Base-by-base conservation (phyloP, 1,140 invertebrate species). In the Drosophila watanabei region DNA sequence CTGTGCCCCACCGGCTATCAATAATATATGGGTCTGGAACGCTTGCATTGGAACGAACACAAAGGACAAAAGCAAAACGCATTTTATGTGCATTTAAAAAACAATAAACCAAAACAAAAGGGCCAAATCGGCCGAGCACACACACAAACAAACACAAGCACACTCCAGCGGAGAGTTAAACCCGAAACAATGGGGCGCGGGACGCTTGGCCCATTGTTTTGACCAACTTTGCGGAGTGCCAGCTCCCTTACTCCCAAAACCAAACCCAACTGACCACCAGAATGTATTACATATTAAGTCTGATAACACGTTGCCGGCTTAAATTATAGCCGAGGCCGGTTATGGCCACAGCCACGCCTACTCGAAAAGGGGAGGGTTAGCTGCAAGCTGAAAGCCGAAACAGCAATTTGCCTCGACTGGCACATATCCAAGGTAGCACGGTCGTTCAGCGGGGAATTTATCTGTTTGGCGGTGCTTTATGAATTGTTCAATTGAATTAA, bases 81-180 rank as follows among this genome's bases (percentile, higher is more conserved):
- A 83, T 83, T 83, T 83, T 80, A 83, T 83, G 81, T 84, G 81
- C 57, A 83, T 84, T 84, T 80, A 62, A 84, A 83, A 80, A 80
- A 83, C 81, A 83, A 83, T 83, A 84, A 84, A 75, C 62, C 81
- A 84, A 84, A 84, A 83, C 81, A 83, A 83, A 79, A 76, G 81
- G 71, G 48, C 64, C 71, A 83, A 79, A 76, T 83, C 62, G 66
- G 62, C 9, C 43, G 49, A 18, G n/a, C 48, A 68, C 39, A 63
- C 65, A 58, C 39, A 57, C 61, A 48, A 16, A 24, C 41, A 63
- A 16, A 46, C 41, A 63, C 56, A 65, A 65, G 13, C 35, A 33
- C 56, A 46, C 61, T 57, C 28, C 49, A 33, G 20, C 60, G 61
- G 20, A 18, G 46, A 24, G 49, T 39, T 39, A 37, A 64, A 39